These are phyloP conservation scores for Archivesica marissinica DNA, from an alignment of 1,140 invertebrate genomes.

Conservation along the genomic window DNA sequence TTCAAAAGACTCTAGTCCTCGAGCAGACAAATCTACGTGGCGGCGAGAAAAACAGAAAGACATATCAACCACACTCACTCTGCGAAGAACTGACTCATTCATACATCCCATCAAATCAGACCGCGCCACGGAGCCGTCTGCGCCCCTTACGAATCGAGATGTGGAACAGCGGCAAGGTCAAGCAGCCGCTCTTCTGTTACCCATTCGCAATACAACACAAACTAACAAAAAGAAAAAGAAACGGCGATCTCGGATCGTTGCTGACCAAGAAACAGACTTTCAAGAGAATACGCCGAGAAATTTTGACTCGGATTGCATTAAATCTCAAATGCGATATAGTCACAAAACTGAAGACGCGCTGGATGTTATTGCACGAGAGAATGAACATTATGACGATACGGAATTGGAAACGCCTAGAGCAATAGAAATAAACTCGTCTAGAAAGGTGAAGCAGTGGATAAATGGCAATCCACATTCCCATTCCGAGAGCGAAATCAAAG, in stretches of 20 bases:
- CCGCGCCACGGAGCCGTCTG: neutral
- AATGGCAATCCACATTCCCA: slow-evolving; percentile 32
- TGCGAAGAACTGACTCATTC: slow-evolving; percentile 40
- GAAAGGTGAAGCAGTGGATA: slow-evolving; percentile 56
- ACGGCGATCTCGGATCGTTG: neutral
- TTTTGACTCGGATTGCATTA: neutral
- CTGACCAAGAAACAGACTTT: slow-evolving; percentile 14
- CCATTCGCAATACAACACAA: slow-evolving; percentile 29
- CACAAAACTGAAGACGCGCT: slow-evolving; percentile 37
- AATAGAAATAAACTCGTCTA: slow-evolving; percentile 51
- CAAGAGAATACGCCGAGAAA: slow-evolving; percentile 40
- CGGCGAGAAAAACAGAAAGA: slow-evolving; percentile 32
- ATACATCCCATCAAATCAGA: neutral
- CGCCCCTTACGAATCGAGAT: neutral
- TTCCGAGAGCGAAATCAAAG: slow-evolving; percentile 23
- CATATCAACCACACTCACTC: slow-evolving; percentile 18
- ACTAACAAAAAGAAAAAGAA: slow-evolving; percentile 57
- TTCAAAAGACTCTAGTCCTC: slow-evolving; percentile 16
- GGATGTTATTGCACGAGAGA: slow-evolving; percentile 39
- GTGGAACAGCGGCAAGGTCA: slow-evolving; percentile 37
- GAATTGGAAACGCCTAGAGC: slow-evolving; percentile 30
- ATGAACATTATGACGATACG: slow-evolving; percentile 41
- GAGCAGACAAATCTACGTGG: neutral
- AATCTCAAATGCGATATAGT: neutral
- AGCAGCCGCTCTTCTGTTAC: slow-evolving; percentile 47